These are phyloP conservation scores for Aethina tumida DNA, from an alignment of 1,140 invertebrate species.

Conservation along the genomic window DNA sequence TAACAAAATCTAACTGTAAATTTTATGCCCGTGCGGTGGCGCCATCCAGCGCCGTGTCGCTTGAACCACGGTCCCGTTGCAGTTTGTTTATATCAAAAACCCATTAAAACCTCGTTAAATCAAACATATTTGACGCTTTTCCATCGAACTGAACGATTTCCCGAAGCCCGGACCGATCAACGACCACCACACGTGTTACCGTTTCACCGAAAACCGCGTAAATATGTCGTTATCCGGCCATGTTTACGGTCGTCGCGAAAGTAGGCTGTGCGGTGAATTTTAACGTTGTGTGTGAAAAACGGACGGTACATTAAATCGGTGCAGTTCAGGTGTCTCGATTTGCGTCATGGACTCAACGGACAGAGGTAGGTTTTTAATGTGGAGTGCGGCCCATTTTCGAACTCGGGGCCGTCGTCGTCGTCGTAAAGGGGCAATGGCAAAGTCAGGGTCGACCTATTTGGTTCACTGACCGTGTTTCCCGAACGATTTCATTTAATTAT, in stretches of 20 bases:
- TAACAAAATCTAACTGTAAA: too few relatives aligned
- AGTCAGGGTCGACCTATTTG: constrained; percentile 37
- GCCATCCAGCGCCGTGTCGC: too few relatives aligned
- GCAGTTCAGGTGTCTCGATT: neutral
- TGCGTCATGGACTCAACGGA: constrained; percentile 21
- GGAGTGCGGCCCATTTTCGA: too few relatives aligned
- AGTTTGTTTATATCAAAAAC: too few relatives aligned
- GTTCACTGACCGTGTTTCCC: constrained; percentile 36
- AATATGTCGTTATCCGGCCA: constrained; percentile 26
- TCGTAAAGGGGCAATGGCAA: constrained; percentile 35
- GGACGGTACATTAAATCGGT: constrained; percentile 21
- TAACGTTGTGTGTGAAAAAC: constrained; percentile 26
- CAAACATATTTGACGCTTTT: too few relatives aligned
- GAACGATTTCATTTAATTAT: constrained; percentile 11
- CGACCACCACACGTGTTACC: too few relatives aligned
- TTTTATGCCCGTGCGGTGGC: too few relatives aligned
- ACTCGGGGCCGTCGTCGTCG: constrained; percentile 2
- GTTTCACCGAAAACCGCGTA: constrained; percentile 8
- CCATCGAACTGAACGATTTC: too few relatives aligned
- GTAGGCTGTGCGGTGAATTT: constrained; percentile 31
- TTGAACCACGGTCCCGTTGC: too few relatives aligned
- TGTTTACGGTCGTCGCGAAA: constrained; percentile 34
- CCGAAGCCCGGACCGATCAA: too few relatives aligned
- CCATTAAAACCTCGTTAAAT: too few relatives aligned
- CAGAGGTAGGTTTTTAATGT: constrained; percentile 21